These are phyloP conservation scores for Syngnathus scovelli DNA, from an alignment of 2,113 vertebrate genomes.

Conservation along the genomic window DNA sequence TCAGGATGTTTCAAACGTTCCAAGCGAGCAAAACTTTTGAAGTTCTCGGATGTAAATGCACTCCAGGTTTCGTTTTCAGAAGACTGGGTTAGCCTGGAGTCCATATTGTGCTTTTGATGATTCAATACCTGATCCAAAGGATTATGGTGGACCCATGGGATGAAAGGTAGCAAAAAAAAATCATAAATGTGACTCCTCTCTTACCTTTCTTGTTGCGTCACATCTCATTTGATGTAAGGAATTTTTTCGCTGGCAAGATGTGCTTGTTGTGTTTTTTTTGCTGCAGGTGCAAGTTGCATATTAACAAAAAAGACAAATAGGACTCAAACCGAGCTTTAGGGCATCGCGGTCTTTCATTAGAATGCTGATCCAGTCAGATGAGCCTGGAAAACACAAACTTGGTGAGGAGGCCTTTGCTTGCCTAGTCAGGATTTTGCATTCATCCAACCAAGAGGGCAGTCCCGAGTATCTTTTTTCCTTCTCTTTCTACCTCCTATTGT, in stretches of 20 bases:
- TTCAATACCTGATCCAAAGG: slow-evolving; percentile 44
- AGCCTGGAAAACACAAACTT: slow-evolving; percentile 56
- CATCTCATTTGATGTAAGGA: slow-evolving; percentile 10
- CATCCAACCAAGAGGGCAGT: slow-evolving; percentile 53
- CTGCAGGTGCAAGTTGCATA: slow-evolving; percentile 39
- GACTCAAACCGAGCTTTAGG: slow-evolving; percentile 46
- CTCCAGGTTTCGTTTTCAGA: slow-evolving; percentile 26
- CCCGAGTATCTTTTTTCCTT: slow-evolving; percentile 12
- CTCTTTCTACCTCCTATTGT: slow-evolving; percentile 47
- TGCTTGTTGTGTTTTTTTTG: slow-evolving; percentile 1
- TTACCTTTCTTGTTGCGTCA: not conserved
- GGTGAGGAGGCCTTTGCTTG: slow-evolving; percentile 43
- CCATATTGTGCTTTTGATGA: slow-evolving; percentile 23
- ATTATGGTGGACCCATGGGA: slow-evolving; percentile 32
- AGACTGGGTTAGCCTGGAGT: slow-evolving; percentile 27
- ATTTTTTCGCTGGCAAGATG: not conserved
- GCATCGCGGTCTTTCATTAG: slow-evolving; percentile 50
- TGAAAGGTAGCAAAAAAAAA: slow-evolving; percentile 28
- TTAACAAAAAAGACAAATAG: slow-evolving; percentile 48
- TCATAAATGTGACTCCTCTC: not conserved
- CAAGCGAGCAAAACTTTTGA: slow-evolving; percentile 30
- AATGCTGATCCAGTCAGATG: slow-evolving; percentile 63
- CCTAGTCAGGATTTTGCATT: slow-evolving; percentile 66
- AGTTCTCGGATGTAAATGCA: slow-evolving; percentile 48
- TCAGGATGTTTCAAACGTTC: slow-evolving; percentile 27